Evolutionary conservation across 2,888 invertebrate genomes (phyloP), one percentile per base, ranked within the genome.

Genomic region (Zelleria hepariella): DNA sequence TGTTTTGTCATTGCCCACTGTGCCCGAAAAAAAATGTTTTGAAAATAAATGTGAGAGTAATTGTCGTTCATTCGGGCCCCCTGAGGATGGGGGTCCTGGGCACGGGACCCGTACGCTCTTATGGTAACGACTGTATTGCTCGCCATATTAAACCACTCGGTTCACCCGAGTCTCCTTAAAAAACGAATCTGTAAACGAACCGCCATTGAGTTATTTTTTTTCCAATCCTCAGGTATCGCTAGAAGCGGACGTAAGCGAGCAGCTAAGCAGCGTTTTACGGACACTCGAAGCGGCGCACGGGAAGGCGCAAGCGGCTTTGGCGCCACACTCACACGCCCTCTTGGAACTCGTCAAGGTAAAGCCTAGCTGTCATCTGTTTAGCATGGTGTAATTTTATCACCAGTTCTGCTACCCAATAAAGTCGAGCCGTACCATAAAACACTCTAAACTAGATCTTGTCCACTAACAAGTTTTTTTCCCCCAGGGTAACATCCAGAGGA

Each of bases 401-500:
- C n/a, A n/a, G n/a, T n/a, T n/a, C n/a, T n/a, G n/a, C n/a, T n/a
- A n/a, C 10, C 10, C 32, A 32, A 32, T 10, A 32, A 32, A 32
- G 32, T 32, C 32, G 32, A 5, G 32, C 10, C 32, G 32, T 10
- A 10, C 32, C 10, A 10, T 32, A 7, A 32, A 32, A 32, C 32
- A 32, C 10, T 32, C 6, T 32, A 32, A 5, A 32, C 32, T 5
- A 10, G 32, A 5, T 5, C 32, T 32, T 5, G 32, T 32, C 32
- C 5, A 32, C 32, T 7, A 7, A 32, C 10, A 32, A 10, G 32
- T 10, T 32, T 51, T 51, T 61, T 59, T 59, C 62, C 71, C 91
- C 53, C 90, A 98, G 95, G 98, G 97, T 58, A 98, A 98, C 82
- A 94, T 97, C 79, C 98, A 98, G 85, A 92, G 98, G 59, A 96